Conservation (phyloP, 2,888 invertebrate species). For the Odontocolon sp. region DNA sequence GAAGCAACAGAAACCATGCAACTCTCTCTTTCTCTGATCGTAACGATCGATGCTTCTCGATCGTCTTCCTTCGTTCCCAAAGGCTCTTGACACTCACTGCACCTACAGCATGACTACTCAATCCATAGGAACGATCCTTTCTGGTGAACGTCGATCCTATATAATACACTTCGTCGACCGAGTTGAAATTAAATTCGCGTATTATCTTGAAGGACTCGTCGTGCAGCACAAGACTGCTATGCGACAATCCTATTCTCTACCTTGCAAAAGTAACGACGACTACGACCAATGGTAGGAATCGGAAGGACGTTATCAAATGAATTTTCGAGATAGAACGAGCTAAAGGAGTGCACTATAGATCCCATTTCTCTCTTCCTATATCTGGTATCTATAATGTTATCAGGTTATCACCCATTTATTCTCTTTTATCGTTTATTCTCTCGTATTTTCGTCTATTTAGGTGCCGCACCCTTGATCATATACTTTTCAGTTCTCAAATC, state of each 20-base stretch:
- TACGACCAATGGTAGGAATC: too few species aligned
- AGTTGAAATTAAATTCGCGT: conserved; percentile 24
- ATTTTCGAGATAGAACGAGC: neutral
- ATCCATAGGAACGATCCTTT: conserved; percentile 9
- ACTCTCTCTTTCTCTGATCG: neutral
- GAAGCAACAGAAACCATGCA: neutral
- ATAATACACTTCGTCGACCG: neutral
- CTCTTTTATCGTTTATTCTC: too few species aligned
- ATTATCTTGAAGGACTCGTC: conserved; percentile 1
- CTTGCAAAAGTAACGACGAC: neutral
- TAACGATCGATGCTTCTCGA: neutral
- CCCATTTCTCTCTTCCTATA: neutral
- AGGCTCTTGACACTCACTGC: neutral
- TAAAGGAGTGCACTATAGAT: neutral
- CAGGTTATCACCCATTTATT: too few species aligned
- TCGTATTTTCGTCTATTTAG: neutral
- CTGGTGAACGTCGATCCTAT: conserved; percentile 1
- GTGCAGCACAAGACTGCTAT: neutral
- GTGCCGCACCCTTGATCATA: neutral
- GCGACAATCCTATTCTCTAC: neutral
- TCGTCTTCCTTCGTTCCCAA: neutral
- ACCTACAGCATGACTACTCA: conserved; percentile 1
- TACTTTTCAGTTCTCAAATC: neutral
- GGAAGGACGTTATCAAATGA: neutral
- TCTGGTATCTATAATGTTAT: too few species aligned